Evolutionary conservation across 2,888 invertebrate species (phyloP), one percentile per base, ranked within the genome.

Genomic region (Biston stratarius): DNA sequence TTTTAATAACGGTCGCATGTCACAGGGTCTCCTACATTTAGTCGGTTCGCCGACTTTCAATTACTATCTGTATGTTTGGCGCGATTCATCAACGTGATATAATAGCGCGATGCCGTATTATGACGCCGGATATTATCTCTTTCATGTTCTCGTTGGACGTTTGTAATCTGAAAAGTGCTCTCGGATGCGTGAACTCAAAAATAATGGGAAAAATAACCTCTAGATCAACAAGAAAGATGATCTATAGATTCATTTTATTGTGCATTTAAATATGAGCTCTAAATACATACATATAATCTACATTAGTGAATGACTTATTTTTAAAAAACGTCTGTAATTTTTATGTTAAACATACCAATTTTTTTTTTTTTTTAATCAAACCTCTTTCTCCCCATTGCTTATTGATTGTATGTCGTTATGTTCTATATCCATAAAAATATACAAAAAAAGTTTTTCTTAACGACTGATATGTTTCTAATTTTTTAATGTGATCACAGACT

Each of bases 21-120:
- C 49, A 51, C 69, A 59, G 51, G 67, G 55, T 58, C 45, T 58
- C 45, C 69, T 51, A 48, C 24, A 3, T 61, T 70, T 70, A 33
- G 55, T n/a, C 69, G 74, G 70, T 40, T 73, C 72, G 64, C 60
- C 69, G 74, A 69, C 51, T 77, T 72, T 73, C 67, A 66, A 73
- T 51, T 68, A n/a, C n/a, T n/a, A 66, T 56, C 56, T 59, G 62
- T 52, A 71, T 51, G 62, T 65, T 34, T 63, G 42, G 34, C 40
- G 42, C 49, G 64, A 71, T 74, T 71, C 69, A 70, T 72, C 64
- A 65, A 49, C 57, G 45, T 52, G 61, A 64, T 48, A 53, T 67
- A 65, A 67, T 67, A 53, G 57, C 64, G 49, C 53, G 47, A 62
- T 61, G 51, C 15, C 60, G 51, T 56, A 57, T 61, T 71, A 69